A percentile compares a stretch with the other conserved stretches of the same genome.
Conservation (phyloP, 2,888 invertebrate species). For the Drosophila limbata region DNA sequence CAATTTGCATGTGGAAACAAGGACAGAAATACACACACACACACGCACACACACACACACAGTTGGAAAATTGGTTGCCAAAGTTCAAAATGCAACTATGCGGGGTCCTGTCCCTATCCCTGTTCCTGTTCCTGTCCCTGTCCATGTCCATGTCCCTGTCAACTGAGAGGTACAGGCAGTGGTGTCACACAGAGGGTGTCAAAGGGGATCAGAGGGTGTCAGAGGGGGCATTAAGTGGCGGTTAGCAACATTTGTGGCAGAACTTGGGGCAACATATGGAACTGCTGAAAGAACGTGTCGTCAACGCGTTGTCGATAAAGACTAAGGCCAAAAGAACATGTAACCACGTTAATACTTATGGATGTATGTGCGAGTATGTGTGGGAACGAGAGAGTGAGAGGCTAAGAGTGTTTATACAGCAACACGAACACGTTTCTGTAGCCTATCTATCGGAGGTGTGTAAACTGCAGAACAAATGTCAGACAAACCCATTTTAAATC, state of each 20-base stretch:
- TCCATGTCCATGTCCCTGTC: slow-evolving; percentile 18
- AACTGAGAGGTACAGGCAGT: slow-evolving; percentile 16
- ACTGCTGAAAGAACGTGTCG: slow-evolving; percentile 46
- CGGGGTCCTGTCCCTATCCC: slow-evolving; percentile 44
- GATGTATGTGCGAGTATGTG: background rate
- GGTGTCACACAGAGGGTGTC: background rate
- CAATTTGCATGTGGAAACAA: slow-evolving; percentile 77
- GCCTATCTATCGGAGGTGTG: background rate
- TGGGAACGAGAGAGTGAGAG: too few species aligned
- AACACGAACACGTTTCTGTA: slow-evolving; percentile 11
- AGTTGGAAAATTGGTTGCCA: slow-evolving; percentile 61
- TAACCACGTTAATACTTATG: slow-evolving; percentile 29
- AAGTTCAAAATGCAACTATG: slow-evolving; percentile 72
- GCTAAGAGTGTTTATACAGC: slow-evolving; percentile 18
- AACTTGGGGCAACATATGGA: slow-evolving; percentile 23
- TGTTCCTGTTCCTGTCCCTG: slow-evolving; percentile 31
- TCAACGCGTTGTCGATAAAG: slow-evolving; percentile 20
- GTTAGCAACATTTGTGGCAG: slow-evolving; percentile 50
- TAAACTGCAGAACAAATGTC: background rate
- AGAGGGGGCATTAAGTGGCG: slow-evolving; percentile 28
- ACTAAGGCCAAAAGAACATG: slow-evolving; percentile 38
- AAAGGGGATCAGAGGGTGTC: background rate
- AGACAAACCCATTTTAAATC: background rate
- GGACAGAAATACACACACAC: slow-evolving; percentile 44
- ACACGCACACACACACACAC: slow-evolving; percentile 11